Conservation (phyloP, 2,113 vertebrate species). For the Silurus asotus region DNA sequence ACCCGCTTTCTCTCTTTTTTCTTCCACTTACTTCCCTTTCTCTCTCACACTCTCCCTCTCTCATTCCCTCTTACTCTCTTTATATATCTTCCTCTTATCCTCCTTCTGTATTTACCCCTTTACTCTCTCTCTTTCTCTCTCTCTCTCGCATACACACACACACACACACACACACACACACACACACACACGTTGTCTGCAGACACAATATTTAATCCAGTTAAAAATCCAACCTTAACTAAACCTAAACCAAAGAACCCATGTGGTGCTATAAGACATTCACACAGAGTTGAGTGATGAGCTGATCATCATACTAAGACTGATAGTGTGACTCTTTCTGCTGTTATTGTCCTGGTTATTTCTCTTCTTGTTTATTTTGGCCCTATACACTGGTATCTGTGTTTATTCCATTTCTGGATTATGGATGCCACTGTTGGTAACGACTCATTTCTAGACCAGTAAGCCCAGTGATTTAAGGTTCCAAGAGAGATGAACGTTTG, state of each 20-base stretch:
- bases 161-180: background rate
- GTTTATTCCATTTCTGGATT: background rate
- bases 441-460: background rate
- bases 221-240: background rate
- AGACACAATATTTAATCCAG: background rate
- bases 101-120: no score
- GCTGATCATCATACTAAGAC: background rate
- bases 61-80: background rate
- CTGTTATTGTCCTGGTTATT: background rate
- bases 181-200: background rate
- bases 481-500: conserved; percentile 8
- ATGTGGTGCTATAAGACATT: background rate
- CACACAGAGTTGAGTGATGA: background rate
- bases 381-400: background rate
- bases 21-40: no score
- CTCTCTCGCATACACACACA: no score
- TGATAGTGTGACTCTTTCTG: background rate
- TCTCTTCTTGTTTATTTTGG: background rate
- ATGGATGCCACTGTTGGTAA: background rate
- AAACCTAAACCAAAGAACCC: background rate
- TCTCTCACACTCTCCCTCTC: background rate
- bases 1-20: background rate
- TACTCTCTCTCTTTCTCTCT: background rate
- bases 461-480: background rate
- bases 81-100: no score